phyloP scores from a whole-genome alignment of 2,113 vertebrate genomes.

The Neogale vison region DNA sequence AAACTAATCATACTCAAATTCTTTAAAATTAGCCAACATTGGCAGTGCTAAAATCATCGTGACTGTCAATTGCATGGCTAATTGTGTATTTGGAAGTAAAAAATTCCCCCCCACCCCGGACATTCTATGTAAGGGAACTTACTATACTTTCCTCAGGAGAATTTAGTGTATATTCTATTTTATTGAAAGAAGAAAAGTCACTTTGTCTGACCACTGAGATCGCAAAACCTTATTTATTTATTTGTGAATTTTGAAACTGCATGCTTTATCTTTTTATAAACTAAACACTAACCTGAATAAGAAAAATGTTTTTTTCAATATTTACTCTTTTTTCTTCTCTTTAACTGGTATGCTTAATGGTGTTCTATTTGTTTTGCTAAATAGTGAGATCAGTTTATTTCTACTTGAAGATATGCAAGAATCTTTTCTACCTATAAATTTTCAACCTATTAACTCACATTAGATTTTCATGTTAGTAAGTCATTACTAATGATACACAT shows the following conservation, averaged over 20 bases:
- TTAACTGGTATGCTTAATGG: slow-evolving; percentile 22
- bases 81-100: slow-evolving; percentile 29
- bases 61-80: not conserved
- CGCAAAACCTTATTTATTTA: slow-evolving; percentile 1
- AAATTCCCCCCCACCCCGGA: not conserved
- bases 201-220: not conserved
- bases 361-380: slow-evolving; percentile 62
- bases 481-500: not conserved
- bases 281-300: slow-evolving; percentile 52
- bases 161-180: not conserved
- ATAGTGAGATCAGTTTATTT: slow-evolving; percentile 29
- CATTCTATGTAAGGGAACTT: not conserved
- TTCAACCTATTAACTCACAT: not conserved
- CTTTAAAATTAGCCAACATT: not conserved
- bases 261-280: slow-evolving; percentile 61
- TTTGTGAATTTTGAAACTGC: slow-evolving; percentile 46
- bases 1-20: not conserved
- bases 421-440: not conserved
- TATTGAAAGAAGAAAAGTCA: not conserved
- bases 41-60: not conserved
- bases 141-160: not conserved
- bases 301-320: slow-evolving; percentile 25
- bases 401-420: slow-evolving; percentile 56
- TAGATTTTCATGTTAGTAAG: slow-evolving; percentile 9
- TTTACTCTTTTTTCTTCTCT: not conserved